Conservation (phyloP, 2,113 vertebrate genomes). For the Mesocricetus auratus region DNA sequence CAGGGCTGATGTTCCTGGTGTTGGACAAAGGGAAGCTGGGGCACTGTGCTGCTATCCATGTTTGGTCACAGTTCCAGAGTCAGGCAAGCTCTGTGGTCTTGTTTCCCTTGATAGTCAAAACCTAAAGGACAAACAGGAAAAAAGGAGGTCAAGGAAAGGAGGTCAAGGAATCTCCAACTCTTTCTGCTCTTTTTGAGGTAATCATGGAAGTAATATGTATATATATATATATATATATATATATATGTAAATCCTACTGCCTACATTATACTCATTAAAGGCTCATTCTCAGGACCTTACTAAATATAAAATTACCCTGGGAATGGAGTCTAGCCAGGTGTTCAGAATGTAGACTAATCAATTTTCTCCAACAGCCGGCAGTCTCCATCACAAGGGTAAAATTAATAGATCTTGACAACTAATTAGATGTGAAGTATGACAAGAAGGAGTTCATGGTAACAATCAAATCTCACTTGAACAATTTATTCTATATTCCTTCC, state of each 20-base stretch:
- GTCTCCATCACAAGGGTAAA: background rate
- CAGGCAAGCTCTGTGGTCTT: background rate
- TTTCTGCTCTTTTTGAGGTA: background rate
- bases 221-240: too few relatives aligned
- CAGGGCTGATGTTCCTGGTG: background rate
- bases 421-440: conserved; percentile 47
- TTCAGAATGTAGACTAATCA: background rate
- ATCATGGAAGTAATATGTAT: background rate
- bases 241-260: too few relatives aligned
- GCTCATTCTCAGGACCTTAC: background rate
- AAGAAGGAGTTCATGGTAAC: background rate
- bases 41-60: too few relatives aligned
- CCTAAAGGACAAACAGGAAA: background rate
- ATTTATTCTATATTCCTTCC: background rate
- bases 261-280: background rate
- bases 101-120: background rate
- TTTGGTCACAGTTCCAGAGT: background rate
- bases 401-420: conserved; percentile 53
- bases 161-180: background rate
- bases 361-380: background rate
- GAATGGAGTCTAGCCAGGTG: background rate
- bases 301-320: background rate
- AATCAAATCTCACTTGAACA: conserved; percentile 16
- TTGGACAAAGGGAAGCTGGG: too few relatives aligned
- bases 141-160: too few relatives aligned